phyloP scores from a whole-genome alignment of 2,888 invertebrate species.

The Trachelus iudaicus region DNA sequence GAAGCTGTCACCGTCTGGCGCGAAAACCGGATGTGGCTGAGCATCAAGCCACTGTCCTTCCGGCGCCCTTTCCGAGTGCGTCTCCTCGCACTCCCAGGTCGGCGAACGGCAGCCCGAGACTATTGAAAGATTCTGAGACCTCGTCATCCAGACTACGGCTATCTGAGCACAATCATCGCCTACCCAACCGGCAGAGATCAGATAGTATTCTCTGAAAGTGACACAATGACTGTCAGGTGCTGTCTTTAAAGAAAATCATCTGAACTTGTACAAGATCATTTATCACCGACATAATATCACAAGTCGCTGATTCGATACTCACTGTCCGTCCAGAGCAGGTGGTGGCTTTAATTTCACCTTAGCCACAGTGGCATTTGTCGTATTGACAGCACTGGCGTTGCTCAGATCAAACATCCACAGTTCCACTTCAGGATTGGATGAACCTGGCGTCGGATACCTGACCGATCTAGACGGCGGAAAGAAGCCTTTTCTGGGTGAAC shows the following conservation, averaged over 20 bases:
- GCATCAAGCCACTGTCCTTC: slow-evolving; percentile 89
- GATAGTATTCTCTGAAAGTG: slow-evolving; percentile 84
- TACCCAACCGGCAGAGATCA: slow-evolving; percentile 93
- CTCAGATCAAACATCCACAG: slow-evolving; percentile 84
- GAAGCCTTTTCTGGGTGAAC: slow-evolving; percentile 69
- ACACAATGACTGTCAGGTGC: background rate
- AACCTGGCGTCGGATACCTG: slow-evolving; percentile 90
- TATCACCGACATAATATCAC: background rate
- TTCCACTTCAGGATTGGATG: slow-evolving; percentile 85
- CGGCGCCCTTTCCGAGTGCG: slow-evolving; percentile 84
- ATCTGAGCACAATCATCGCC: slow-evolving; percentile 81
- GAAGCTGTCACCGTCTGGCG: slow-evolving; percentile 86
- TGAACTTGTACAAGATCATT: background rate
- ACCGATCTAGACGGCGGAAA: slow-evolving; percentile 85
- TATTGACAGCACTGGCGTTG: slow-evolving; percentile 69
- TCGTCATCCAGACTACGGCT: slow-evolving; percentile 92
- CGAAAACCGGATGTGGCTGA: slow-evolving; percentile 85
- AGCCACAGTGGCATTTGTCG: slow-evolving; percentile 27
- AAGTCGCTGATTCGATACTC: slow-evolving; percentile 64
- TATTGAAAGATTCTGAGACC: slow-evolving; percentile 91
- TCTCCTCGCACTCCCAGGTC: slow-evolving; percentile 87
- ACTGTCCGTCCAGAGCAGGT: slow-evolving; percentile 82
- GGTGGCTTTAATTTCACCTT: slow-evolving; percentile 73
- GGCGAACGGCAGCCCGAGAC: slow-evolving; percentile 87
- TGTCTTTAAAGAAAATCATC: background rate